Percentiles rank a stretch among this genome's conserved stretches.
Conservation (phyloP, 2,113 vertebrate species). For the Eublepharis macularius region DNA sequence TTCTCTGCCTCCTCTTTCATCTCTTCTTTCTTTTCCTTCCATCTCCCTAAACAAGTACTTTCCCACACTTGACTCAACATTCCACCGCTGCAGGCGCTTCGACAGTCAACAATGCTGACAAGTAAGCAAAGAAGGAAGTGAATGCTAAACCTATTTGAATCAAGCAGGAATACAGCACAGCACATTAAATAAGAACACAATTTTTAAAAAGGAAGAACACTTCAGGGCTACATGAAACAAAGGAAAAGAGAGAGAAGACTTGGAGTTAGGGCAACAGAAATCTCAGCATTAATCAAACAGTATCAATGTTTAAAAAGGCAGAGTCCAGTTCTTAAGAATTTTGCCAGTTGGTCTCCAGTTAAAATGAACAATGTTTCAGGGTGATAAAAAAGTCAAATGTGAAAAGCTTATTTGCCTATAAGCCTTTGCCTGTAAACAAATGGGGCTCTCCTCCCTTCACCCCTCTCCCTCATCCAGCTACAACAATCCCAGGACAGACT, state of each 20-base stretch:
- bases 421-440: neutral
- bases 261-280: neutral
- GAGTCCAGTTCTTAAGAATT: neutral
- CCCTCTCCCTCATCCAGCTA: constrained; percentile 10
- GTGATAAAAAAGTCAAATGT: neutral
- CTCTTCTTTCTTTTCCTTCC: too few relatives aligned
- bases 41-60: neutral
- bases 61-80: neutral
- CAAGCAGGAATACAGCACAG: neutral
- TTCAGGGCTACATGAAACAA: neutral
- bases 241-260: neutral
- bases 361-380: neutral
- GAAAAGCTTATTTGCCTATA: neutral
- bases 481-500: constrained; percentile 30
- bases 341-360: neutral
- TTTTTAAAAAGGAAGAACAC: neutral
- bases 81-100: neutral
- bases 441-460: neutral
- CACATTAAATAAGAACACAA: neutral
- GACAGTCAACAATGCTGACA: neutral
- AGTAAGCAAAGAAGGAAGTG: neutral
- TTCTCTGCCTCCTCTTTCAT: too few relatives aligned
- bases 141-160: neutral
- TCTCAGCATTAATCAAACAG: neutral
- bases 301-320: neutral